A percentile compares a stretch with the other conserved stretches of the same genome.
phyloP scores from a whole-genome alignment of 2,888 invertebrate genomes.

The Nomada ferruginata region DNA sequence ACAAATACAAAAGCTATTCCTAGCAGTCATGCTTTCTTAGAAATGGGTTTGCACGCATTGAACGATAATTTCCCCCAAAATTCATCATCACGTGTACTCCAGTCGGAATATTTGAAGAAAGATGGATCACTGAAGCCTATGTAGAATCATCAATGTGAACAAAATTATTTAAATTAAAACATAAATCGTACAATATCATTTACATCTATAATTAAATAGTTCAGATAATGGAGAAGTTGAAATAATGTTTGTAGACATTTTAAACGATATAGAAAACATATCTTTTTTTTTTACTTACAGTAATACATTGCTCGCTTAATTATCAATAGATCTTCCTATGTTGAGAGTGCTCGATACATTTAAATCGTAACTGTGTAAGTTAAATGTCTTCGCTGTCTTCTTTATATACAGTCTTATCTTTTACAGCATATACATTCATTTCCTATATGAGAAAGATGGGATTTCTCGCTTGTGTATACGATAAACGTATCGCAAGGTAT shows the following conservation, averaged over 20 bases:
- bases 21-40: constrained; percentile 54
- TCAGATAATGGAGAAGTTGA: background rate
- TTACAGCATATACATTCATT: constrained; percentile 74
- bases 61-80: constrained; percentile 50
- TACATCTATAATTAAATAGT: constrained; percentile 4
- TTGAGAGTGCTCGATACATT: constrained; percentile 43
- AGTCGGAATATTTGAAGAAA: constrained; percentile 72
- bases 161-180: constrained; percentile 18
- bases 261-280: constrained; percentile 47
- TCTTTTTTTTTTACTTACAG: constrained; percentile 37
- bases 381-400: constrained; percentile 68
- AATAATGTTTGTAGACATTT: background rate
- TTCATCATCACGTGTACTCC: constrained; percentile 63
- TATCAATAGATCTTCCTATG: constrained; percentile 19
- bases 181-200: background rate
- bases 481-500: constrained; percentile 64
- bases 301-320: constrained; percentile 30
- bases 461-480: constrained; percentile 28
- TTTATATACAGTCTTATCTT: constrained; percentile 74
- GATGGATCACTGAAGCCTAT: constrained; percentile 62
- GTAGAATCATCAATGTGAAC: constrained; percentile 32
- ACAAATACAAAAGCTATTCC: constrained; percentile 1
- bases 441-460: constrained; percentile 57
- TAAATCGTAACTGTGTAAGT: constrained; percentile 64
- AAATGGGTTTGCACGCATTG: constrained; percentile 57